phyloP scores from a whole-genome alignment of 2,113 vertebrate genomes.

The Morphnarchus princeps region DNA sequence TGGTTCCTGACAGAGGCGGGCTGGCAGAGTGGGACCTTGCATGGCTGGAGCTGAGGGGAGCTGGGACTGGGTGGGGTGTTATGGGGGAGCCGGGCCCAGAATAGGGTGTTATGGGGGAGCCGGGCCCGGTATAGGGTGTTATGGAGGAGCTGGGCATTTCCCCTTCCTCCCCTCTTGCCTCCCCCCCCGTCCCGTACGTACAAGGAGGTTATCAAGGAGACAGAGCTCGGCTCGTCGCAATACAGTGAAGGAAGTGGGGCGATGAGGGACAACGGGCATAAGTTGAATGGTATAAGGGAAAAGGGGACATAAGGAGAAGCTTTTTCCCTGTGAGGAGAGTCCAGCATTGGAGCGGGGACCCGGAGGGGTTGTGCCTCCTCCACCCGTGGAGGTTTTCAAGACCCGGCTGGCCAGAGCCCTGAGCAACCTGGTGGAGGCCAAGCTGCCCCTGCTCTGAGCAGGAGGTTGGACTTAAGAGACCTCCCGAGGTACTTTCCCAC shows the following conservation, averaged over 20 bases:
- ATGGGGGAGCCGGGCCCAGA: background rate
- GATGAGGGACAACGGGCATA: accelerated
- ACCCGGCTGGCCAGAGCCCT: background rate
- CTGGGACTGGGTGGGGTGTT: background rate
- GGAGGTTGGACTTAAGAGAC: background rate
- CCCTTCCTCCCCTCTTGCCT: too few relatives aligned
- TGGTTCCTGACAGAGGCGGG: background rate
- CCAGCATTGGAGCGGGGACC: background rate
- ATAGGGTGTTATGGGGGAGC: background rate
- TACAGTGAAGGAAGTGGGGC: background rate
- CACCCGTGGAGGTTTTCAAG: background rate
- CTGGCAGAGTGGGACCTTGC: background rate
- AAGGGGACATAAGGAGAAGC: background rate
- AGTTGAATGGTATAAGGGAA: background rate
- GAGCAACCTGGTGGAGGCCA: background rate
- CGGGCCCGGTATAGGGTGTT: too few relatives aligned
- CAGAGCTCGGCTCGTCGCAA: too few relatives aligned
- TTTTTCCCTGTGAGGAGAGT: too few relatives aligned
- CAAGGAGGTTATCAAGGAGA: background rate
- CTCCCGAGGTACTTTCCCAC: background rate
- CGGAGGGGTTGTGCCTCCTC: background rate
- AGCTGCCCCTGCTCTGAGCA: background rate
- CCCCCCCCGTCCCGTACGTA: background rate
- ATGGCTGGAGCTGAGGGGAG: background rate
- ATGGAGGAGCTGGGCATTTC: background rate